Evolutionary conservation across 2,113 vertebrate species (phyloP), one percentile per base, ranked within the genome.

Genomic region (Genyomyrus donnyi): DNA sequence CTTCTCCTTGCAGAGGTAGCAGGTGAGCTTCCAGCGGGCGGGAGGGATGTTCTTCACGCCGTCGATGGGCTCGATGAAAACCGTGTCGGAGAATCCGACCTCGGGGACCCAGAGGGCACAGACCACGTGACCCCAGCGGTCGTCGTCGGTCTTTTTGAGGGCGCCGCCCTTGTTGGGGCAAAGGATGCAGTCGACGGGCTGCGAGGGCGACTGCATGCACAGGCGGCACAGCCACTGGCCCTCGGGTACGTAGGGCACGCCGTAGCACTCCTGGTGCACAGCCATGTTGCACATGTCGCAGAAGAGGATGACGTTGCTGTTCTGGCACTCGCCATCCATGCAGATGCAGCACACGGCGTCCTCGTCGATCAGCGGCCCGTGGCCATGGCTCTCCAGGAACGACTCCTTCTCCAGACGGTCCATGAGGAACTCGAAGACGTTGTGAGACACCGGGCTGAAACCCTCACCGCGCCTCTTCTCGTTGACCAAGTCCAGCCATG

Each of bases 331-430:
- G 8, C 98, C 98, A 31, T 99, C 98, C 98, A 99, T 99, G 95
- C 98, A 99, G 91, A 99, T 97, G 94, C 98, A 99, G 95, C 98
- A 99, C n/a, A 99, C 98, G 0, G 98, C 98, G 3, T 99, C 98
- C 95, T 99, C 98, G 0, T 99, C 98, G 9, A 99, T 98, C 91
- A 97, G 94, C 15, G 97, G 95, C 92, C 90, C 91, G 94, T 97
- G 97, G 91, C 97, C 98, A 94, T 96, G 98, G 88, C 96, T 97
- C 93, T 97, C 97, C 0, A 96, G 95, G 90, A 97, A 96, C 0
- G 98, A 99, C 93, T 98, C 98, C 95, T 99, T 99, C 92, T 99
- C 98, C 3, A 99, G 98, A 88, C 98, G 97, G 94, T 99, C 98
- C 98, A 99, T 99, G 77, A 99, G 96, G 90, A 99, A 99, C 95